These are phyloP conservation scores for Cordylochernes scorpioides DNA, from an alignment of 2,888 invertebrate genomes.

Conservation along the genomic window DNA sequence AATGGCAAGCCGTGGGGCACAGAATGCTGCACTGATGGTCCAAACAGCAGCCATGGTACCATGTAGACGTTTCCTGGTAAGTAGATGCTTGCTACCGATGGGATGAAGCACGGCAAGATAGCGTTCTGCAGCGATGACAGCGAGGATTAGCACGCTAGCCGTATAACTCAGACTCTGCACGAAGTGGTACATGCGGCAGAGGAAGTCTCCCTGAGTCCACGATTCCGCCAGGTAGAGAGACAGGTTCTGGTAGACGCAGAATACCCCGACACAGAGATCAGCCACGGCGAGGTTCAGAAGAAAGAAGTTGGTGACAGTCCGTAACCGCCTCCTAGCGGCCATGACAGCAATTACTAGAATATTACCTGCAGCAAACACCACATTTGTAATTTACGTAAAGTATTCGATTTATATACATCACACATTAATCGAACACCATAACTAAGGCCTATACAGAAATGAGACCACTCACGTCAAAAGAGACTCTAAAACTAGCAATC, in stretches of 20 bases:
- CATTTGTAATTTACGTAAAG: too few species aligned
- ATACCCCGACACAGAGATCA: constrained; percentile 68
- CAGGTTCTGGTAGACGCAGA: constrained; percentile 69
- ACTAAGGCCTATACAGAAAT: too few species aligned
- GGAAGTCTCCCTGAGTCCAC: constrained; percentile 53
- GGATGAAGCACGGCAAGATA: constrained; percentile 39
- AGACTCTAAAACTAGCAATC: too few species aligned
- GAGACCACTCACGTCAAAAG: too few species aligned
- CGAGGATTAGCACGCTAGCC: constrained; percentile 61
- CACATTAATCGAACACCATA: too few species aligned
- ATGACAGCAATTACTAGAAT: constrained; percentile 61
- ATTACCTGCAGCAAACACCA: constrained; percentile 53
- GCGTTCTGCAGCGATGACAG: constrained; percentile 58
- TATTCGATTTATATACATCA: too few species aligned
- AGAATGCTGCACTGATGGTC: constrained; percentile 52
- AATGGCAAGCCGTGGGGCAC: constrained; percentile 54
- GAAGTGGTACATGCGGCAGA: constrained; percentile 75
- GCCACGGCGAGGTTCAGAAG: constrained; percentile 67
- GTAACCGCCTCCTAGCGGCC: constrained; percentile 44
- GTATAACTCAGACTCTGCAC: constrained; percentile 65
- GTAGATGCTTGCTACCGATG: constrained; percentile 12
- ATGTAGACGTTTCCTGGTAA: constrained; percentile 23
- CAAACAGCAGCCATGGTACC: constrained; percentile 51
- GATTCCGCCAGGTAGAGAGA: constrained; percentile 41
- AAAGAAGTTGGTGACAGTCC: constrained; percentile 73